Conservation (phyloP, 2,797 vertebrate species). For the Atherinosoma microstoma region DNA sequence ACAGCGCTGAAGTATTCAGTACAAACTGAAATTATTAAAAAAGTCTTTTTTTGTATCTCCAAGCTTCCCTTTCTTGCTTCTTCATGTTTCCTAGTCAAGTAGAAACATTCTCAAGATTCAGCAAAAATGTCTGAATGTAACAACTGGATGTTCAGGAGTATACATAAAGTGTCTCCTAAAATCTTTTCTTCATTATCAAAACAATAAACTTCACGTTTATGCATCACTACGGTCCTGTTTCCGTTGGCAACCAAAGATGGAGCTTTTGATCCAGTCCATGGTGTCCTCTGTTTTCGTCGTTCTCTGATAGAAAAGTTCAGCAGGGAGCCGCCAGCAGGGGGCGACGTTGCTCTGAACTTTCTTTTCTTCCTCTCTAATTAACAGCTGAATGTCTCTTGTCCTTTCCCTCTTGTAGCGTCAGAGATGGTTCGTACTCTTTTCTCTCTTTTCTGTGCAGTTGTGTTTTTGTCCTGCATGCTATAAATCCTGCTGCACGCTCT, state of each 20-base stretch:
- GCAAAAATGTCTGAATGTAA: not conserved
- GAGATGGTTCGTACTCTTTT: constrained; percentile 95
- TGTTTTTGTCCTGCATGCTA: constrained; percentile 35
- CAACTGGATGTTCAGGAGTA: no score
- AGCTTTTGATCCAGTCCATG: no score
- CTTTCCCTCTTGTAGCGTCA: constrained; percentile 89
- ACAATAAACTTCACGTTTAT: no score
- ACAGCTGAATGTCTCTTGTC: constrained; percentile 41
- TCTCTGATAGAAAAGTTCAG: no score
- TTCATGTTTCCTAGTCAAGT: not conserved
- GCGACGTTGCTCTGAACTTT: constrained; percentile 31
- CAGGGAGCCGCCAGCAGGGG: constrained; percentile 52
- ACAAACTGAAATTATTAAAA: not conserved
- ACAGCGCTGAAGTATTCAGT: not conserved
- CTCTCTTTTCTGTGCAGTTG: constrained; percentile 20
- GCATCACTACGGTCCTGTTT: no score
- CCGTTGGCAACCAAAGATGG: no score
- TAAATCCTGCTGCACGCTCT: constrained; percentile 24
- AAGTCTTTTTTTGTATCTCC: not conserved
- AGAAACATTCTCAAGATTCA: not conserved
- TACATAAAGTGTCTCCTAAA: no score
- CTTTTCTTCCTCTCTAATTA: constrained; percentile 58
- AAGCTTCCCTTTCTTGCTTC: not conserved
- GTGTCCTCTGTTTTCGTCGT: no score
- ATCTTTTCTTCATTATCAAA: no score